Evolutionary conservation across 2,797 vertebrate species (phyloP).

Genomic region (Sebastes cheni): DNA sequence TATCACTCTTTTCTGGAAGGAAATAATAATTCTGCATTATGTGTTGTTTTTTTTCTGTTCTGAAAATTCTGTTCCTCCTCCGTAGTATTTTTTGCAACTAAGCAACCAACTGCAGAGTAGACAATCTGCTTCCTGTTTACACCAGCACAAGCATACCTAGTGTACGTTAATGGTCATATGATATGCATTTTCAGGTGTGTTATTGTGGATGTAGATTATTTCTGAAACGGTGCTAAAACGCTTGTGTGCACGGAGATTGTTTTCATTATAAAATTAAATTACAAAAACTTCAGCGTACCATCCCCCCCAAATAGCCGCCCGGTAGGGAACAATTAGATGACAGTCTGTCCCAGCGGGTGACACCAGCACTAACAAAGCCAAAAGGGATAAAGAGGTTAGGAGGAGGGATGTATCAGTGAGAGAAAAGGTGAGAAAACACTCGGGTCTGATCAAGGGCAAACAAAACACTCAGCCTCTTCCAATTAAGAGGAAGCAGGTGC

Average conservation of each 20-base stretch:
- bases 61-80: neutral
- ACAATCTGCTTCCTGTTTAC: neutral
- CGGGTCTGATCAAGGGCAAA: neutral
- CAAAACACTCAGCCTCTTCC: conserved; percentile 13
- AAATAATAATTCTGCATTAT: neutral
- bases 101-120: neutral
- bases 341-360: conserved; percentile 52
- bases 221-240: neutral
- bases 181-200: neutral
- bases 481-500: conserved; percentile 39
- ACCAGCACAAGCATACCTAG: neutral
- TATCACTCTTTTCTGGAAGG: neutral
- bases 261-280: neutral
- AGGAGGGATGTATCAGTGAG: conserved; percentile 4
- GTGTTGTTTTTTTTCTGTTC: neutral
- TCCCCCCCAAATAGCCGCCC: conserved; percentile 39
- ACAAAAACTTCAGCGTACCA: neutral
- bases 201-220: neutral
- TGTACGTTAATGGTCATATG: neutral
- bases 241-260: neutral
- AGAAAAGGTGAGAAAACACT: conserved; percentile 26
- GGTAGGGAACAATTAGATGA: conserved; percentile 48
- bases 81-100: neutral
- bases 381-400: conserved; percentile 26
- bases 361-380: conserved; percentile 30